These are phyloP conservation scores for Papilio glaucus DNA, from an alignment of 1,140 invertebrate genomes.

Conservation along the genomic window DNA sequence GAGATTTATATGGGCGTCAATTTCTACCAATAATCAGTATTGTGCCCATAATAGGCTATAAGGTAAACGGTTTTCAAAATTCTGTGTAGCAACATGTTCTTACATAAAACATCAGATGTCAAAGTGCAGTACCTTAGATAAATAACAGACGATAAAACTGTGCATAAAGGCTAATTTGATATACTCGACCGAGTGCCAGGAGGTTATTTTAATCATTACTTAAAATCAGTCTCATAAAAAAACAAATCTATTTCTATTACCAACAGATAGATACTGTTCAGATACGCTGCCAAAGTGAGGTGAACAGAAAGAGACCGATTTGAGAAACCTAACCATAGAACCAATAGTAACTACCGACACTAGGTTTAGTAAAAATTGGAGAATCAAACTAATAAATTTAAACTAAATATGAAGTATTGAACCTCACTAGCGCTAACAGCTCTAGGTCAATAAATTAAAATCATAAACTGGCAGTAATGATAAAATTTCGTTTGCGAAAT, in stretches of 20 bases:
- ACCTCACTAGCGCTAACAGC: no score
- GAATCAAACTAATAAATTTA: conserved; percentile 62
- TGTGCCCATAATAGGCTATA: no score
- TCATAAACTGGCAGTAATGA: not conserved
- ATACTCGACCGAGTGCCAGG: conserved; percentile 43
- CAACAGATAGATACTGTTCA: not conserved
- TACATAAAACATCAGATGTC: no score
- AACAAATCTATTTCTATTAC: conserved; percentile 50
- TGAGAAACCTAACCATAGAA: conserved; percentile 1
- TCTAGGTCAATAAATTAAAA: conserved; percentile 6
- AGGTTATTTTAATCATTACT: conserved; percentile 66
- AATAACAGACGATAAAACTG: not conserved
- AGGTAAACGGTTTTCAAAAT: no score
- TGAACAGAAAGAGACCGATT: no score
- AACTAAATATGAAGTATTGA: conserved; percentile 75
- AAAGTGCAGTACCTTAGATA: not conserved
- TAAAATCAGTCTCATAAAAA: conserved; percentile 82
- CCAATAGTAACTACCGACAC: conserved; percentile 45
- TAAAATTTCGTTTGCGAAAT: not conserved
- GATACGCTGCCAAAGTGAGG: not conserved
- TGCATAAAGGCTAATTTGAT: not conserved
- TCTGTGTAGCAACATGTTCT: no score
- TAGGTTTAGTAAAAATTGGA: not conserved
- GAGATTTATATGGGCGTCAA: no score
- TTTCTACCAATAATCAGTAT: no score